phyloP scores from a whole-genome alignment of 2,113 vertebrate genomes.

The Tetrax tetrax region DNA sequence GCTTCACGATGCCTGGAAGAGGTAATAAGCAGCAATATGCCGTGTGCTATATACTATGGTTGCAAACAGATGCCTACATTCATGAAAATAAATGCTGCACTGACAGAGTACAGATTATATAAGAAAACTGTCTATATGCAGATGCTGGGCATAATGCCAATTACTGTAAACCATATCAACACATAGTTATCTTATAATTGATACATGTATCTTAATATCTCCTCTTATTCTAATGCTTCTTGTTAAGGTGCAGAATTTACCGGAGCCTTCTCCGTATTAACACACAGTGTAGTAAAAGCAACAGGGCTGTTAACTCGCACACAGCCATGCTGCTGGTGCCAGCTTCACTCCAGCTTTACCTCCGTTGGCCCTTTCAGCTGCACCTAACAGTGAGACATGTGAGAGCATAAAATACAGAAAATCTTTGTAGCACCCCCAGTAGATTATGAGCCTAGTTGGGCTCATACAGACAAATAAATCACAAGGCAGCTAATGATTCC shows the following conservation, averaged over 20 bases:
- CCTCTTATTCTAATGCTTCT: neutral
- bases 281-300: neutral
- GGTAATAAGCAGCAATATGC: neutral
- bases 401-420: neutral
- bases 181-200: neutral
- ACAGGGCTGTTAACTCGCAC: neutral
- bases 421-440: neutral
- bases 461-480: neutral
- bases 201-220: neutral
- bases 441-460: neutral
- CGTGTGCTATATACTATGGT: neutral
- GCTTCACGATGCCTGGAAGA: neutral
- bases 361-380: neutral
- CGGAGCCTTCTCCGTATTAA: accelerated
- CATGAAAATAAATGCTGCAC: neutral
- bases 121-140: neutral
- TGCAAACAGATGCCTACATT: neutral
- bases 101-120: neutral
- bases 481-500: neutral
- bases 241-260: neutral
- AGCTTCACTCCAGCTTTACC: neutral
- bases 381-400: neutral
- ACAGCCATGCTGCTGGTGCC: neutral
- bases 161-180: neutral
- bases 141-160: neutral